Conservation (phyloP, 2,888 invertebrate species). For the Nipponacmea schrenckii region DNA sequence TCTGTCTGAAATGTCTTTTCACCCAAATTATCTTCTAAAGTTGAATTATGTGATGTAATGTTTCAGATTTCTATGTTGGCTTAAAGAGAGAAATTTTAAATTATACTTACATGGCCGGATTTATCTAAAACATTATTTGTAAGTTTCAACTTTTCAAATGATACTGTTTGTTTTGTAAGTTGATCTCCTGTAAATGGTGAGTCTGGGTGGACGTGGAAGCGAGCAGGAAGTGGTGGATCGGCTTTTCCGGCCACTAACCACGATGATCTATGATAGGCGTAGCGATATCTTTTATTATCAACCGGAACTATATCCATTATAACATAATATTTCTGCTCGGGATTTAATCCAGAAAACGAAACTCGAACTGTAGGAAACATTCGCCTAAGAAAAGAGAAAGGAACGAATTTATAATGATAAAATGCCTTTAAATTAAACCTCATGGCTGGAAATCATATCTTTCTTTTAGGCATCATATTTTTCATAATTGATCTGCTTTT, state of each 20-base stretch:
- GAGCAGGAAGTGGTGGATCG: constrained; percentile 90
- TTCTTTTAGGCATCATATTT: background rate
- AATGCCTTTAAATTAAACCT: background rate
- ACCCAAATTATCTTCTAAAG: too few species aligned
- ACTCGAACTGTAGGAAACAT: constrained; percentile 98
- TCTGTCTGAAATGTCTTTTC: too few species aligned
- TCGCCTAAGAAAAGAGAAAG: constrained; percentile 74
- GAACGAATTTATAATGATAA: background rate
- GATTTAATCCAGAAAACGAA: constrained; percentile 82
- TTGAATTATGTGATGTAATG: too few species aligned
- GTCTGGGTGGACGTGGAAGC: constrained; percentile 95
- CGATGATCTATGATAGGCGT: constrained; percentile 97
- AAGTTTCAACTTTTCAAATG: constrained; percentile 97
- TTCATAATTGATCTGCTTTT: background rate
- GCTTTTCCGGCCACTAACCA: constrained; percentile 99
- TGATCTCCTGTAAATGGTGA: constrained; percentile 95
- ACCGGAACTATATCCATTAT: constrained; percentile 96
- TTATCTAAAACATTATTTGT: constrained; percentile 92
- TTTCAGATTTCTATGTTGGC: too few species aligned
- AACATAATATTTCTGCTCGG: constrained; percentile 80
- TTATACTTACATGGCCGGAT: constrained; percentile 58
- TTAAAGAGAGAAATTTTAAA: too few species aligned
- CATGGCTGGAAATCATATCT: background rate
- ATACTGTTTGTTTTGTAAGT: constrained; percentile 93
- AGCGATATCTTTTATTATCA: constrained; percentile 89